These are phyloP conservation scores for Agelas oroides DNA, from an alignment of 37 sponge, comb jelly and placozoan species.

Conservation along the genomic window DNA sequence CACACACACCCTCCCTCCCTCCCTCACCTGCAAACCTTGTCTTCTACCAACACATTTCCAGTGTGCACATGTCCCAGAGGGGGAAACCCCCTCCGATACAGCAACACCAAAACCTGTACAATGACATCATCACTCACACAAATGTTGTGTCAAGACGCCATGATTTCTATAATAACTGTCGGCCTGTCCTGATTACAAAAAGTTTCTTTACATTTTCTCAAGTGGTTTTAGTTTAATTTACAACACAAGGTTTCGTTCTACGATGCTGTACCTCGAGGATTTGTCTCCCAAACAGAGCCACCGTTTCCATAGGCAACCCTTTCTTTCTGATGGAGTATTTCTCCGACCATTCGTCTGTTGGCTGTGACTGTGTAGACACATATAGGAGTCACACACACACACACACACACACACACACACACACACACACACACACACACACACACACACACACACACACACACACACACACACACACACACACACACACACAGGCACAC, in stretches of 20 bases:
- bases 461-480: background rate
- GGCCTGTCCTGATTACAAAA: too few relatives aligned
- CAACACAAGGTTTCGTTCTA: too few relatives aligned
- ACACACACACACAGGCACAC: background rate
- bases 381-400: conserved; percentile 26
- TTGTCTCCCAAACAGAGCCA: conserved; percentile 65
- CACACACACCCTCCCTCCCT: background rate
- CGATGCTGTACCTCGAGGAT: conserved; percentile 53
- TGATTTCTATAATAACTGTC: too few relatives aligned
- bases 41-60: conserved; percentile 71
- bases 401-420: background rate
- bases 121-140: too few relatives aligned
- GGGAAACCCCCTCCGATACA: conserved; percentile 59
- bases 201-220: too few relatives aligned
- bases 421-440: background rate
- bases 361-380: conserved; percentile 8
- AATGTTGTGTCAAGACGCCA: too few relatives aligned
- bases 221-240: too few relatives aligned
- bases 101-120: conserved; percentile 41
- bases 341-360: conserved; percentile 41
- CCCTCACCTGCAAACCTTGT: conserved; percentile 38
- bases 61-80: conserved; percentile 62
- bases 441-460: background rate
- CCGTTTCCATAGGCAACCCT: conserved; percentile 12
- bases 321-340: conserved; percentile 58